Percentiles rank a stretch among this genome's conserved stretches.
These are phyloP conservation scores for Malacoctenus gilli DNA, from an alignment of 2,797 vertebrate species.

Conservation along the genomic window DNA sequence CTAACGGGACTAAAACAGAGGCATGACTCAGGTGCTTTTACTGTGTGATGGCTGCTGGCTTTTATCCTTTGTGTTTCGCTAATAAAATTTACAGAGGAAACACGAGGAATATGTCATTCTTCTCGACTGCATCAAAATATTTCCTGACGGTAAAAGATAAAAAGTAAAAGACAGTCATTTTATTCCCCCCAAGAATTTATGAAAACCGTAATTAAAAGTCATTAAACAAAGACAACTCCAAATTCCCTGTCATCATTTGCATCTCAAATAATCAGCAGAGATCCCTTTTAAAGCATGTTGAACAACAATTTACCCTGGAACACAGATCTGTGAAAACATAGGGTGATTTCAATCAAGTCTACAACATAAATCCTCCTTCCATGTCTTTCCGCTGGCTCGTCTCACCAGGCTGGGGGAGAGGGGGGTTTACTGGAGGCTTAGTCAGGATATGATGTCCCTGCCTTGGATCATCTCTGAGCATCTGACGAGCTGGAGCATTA, in stretches of 20 bases:
- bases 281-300: conserved; percentile 15
- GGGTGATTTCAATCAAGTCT: conserved; percentile 61
- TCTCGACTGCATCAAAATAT: no score
- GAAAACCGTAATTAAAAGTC: no score
- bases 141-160: no score
- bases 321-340: conserved; percentile 43
- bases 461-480: conserved; percentile 76
- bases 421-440: conserved; percentile 64
- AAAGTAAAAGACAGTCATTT: no score
- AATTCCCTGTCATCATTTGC: neutral
- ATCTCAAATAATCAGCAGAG: conserved; percentile 14
- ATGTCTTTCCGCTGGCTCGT: conserved; percentile 52
- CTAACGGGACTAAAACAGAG: conserved; percentile 28
- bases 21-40: conserved; percentile 11
- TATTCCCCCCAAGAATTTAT: no score
- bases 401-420: conserved; percentile 34
- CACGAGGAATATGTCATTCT: no score
- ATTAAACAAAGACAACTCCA: no score
- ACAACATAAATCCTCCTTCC: conserved; percentile 61
- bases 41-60: conserved; percentile 38
- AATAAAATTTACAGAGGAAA: neutral
- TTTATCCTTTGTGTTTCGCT: conserved; percentile 31
- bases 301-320: conserved; percentile 40
- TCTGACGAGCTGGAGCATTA: conserved; percentile 74
- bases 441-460: conserved; percentile 75